These are phyloP conservation scores for Zygaena filipendulae DNA, from an alignment of 2,888 invertebrate genomes.

Conservation along the genomic window DNA sequence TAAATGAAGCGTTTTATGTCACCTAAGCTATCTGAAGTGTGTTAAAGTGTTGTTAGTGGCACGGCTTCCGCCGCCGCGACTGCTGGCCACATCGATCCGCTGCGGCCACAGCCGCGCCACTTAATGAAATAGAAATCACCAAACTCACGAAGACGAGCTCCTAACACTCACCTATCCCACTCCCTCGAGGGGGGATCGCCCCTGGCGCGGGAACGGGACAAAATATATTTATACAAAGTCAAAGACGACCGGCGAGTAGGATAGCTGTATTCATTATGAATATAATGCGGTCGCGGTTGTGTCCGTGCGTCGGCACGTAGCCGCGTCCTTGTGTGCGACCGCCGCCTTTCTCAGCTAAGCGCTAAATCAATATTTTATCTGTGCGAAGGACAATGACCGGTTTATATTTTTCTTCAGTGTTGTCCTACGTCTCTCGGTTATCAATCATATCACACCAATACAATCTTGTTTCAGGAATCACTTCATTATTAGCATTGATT, in stretches of 20 bases:
- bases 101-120: constrained; percentile 60
- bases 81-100: constrained; percentile 52
- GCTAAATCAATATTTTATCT: constrained; percentile 64
- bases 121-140: constrained; percentile 67
- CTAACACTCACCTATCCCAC: constrained; percentile 54
- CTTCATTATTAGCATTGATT: too few species aligned
- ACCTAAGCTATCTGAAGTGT: too few species aligned
- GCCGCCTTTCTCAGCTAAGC: constrained; percentile 48
- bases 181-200: constrained; percentile 39
- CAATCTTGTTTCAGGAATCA: too few species aligned
- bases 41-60: too few species aligned
- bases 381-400: constrained; percentile 39
- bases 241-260: constrained; percentile 65
- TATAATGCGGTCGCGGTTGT: constrained; percentile 63
- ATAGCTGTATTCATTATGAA: constrained; percentile 69
- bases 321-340: constrained; percentile 41
- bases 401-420: too few species aligned
- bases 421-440: too few species aligned
- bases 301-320: constrained; percentile 53
- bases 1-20: too few species aligned
- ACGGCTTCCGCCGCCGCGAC: too few species aligned
- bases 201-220: constrained; percentile 48
- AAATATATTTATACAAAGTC: constrained; percentile 68
- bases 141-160: constrained; percentile 64
- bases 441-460: too few species aligned